phyloP scores from a whole-genome alignment of 2,113 vertebrate species.

The Trinectes maculatus region DNA sequence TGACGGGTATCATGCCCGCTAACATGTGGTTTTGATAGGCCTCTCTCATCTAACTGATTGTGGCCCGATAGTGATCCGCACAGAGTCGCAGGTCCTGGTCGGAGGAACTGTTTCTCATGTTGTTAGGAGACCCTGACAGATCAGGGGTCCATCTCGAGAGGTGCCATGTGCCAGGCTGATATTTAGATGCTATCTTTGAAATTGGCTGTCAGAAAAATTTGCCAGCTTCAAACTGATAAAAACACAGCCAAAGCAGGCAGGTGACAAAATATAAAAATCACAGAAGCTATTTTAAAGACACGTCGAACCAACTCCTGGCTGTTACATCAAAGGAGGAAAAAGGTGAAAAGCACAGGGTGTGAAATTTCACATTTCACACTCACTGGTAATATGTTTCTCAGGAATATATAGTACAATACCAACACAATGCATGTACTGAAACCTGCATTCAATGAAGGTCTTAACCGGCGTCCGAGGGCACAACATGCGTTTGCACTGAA shows the following conservation, averaged over 20 bases:
- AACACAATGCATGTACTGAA: no score
- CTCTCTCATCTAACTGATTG: conserved; percentile 24
- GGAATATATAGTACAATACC: no score
- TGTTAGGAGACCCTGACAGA: conserved; percentile 29
- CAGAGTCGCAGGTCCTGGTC: conserved; percentile 10
- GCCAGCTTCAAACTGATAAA: conserved; percentile 52
- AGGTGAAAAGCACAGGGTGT: not conserved
- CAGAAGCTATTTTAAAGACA: conserved; percentile 39
- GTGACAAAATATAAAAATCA: not conserved
- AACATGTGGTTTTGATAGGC: conserved; percentile 48
- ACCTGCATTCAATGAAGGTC: no score
- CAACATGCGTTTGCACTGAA: no score
- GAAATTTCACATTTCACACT: conserved; percentile 23
- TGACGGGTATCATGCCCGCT: conserved; percentile 12
- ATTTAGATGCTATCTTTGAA: conserved; percentile 70
- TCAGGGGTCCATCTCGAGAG: conserved; percentile 25
- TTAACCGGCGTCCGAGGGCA: no score
- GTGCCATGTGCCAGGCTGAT: conserved; percentile 36
- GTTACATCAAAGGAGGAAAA: not conserved
- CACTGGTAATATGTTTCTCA: not conserved
- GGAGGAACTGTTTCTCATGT: conserved; percentile 35
- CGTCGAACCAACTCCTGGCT: not conserved
- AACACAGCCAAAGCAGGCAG: conserved; percentile 37
- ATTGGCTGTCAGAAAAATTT: conserved; percentile 64
- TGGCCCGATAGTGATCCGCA: conserved; percentile 6